phyloP scores from a whole-genome alignment of 2,113 vertebrate species.

The Cercopithecus mona region DNA sequence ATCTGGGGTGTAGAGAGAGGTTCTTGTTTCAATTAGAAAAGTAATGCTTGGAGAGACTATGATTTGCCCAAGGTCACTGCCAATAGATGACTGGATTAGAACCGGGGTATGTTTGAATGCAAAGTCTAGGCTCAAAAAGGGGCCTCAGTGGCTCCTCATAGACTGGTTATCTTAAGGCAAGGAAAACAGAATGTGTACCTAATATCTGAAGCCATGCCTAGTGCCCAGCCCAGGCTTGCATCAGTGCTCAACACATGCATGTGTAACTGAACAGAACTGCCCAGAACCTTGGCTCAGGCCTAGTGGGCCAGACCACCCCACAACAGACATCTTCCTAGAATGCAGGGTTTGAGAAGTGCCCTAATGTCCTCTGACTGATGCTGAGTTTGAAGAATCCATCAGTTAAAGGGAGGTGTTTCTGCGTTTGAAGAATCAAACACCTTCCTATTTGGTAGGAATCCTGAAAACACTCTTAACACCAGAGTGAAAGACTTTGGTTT shows the following conservation, averaged over 20 bases:
- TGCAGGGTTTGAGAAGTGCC: neutral
- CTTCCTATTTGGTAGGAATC: neutral
- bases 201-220: neutral
- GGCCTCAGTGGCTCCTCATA: neutral
- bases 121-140: neutral
- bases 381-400: neutral
- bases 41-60: neutral
- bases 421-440: neutral
- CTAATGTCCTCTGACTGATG: neutral
- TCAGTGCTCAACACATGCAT: neutral
- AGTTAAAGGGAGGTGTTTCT: too few relatives aligned
- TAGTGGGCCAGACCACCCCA: neutral
- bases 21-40: conserved; percentile 21
- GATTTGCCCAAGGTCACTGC: neutral
- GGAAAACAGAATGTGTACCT: neutral
- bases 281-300: neutral
- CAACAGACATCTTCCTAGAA: neutral
- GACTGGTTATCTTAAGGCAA: neutral
- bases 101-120: neutral
- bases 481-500: neutral
- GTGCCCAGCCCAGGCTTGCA: neutral
- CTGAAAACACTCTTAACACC: neutral
- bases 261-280: neutral
- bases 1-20: neutral
- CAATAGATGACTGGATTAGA: neutral